These are phyloP conservation scores for Menura novaehollandiae DNA, from an alignment of 2,113 vertebrate species.

Conservation along the genomic window DNA sequence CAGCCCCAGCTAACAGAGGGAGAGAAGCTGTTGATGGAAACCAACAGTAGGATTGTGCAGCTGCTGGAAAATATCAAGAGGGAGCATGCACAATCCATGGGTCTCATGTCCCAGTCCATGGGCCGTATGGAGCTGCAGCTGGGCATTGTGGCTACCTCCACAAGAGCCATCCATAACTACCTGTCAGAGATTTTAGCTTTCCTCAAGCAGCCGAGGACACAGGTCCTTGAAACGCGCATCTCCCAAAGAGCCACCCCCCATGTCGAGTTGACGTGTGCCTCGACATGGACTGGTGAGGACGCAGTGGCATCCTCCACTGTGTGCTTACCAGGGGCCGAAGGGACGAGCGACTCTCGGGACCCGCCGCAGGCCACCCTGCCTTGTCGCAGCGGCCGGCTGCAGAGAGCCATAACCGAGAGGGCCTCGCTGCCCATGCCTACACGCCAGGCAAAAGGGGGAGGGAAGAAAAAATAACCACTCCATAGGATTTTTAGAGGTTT, in stretches of 20 bases:
- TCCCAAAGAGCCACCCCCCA: constrained; percentile 74
- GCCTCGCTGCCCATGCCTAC: constrained; percentile 71
- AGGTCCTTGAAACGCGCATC: constrained; percentile 72
- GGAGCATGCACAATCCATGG: constrained; percentile 74
- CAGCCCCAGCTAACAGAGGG: constrained; percentile 72
- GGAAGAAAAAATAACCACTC: constrained; percentile 69
- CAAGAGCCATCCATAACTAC: constrained; percentile 76
- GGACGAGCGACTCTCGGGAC: constrained; percentile 63
- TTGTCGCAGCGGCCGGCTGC: constrained; percentile 72
- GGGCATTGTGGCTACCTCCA: constrained; percentile 75
- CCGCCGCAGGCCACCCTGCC: constrained; percentile 67
- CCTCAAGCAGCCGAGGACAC: constrained; percentile 70
- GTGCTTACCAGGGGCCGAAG: constrained; percentile 67
- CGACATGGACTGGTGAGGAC: constrained; percentile 72
- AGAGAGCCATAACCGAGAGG: constrained; percentile 74
- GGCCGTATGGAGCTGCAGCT: constrained; percentile 72
- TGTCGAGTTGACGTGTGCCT: constrained; percentile 71
- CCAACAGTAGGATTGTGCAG: constrained; percentile 75
- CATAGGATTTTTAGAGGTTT: constrained; percentile 62
- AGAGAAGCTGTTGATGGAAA: constrained; percentile 73
- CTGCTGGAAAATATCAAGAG: constrained; percentile 75
- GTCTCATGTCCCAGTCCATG: constrained; percentile 73
- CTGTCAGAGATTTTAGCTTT: constrained; percentile 74
- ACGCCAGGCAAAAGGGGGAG: constrained; percentile 72
- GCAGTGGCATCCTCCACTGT: constrained; percentile 71